A percentile compares a stretch with the other conserved stretches of the same genome.
Evolutionary conservation across 2,113 vertebrate genomes (phyloP).

Genomic region (Scophthalmus maximus): DNA sequence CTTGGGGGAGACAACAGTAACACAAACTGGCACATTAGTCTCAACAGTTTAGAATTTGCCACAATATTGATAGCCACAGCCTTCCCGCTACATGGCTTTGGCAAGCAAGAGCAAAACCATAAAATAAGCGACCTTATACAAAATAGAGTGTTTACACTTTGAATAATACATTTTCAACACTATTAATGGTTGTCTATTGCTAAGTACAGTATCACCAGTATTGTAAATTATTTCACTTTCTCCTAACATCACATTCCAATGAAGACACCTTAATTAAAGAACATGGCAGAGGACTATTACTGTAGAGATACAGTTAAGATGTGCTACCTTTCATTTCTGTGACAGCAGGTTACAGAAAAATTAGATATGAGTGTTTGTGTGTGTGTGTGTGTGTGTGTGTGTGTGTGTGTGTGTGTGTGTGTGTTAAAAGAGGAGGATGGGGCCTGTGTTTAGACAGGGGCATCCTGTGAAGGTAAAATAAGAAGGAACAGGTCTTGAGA

Average conservation of each 20-base stretch:
- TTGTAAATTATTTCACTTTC: not conserved
- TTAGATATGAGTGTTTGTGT: slow-evolving; percentile 35
- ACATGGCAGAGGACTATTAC: not conserved
- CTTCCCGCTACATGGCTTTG: slow-evolving; percentile 30
- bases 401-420: slow-evolving; percentile 39
- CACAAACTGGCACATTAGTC: slow-evolving; percentile 74
- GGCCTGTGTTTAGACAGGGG: slow-evolving; percentile 70
- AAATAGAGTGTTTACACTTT: slow-evolving; percentile 12
- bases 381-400: slow-evolving; percentile 40
- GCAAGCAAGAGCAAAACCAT: slow-evolving; percentile 15
- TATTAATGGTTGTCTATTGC: not conserved
- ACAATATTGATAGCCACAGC: slow-evolving; percentile 55
- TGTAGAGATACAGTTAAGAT: slow-evolving; percentile 31
- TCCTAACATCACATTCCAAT: not conserved
- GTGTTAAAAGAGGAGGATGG: slow-evolving; percentile 42
- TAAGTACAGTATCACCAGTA: not conserved
- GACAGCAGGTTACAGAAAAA: slow-evolving; percentile 57
- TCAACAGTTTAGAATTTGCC: slow-evolving; percentile 70
- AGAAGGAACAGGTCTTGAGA: slow-evolving; percentile 43
- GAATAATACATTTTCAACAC: not conserved
- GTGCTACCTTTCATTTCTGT: slow-evolving; percentile 10
- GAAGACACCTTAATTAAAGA: not conserved
- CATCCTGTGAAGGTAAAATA: slow-evolving; percentile 67
- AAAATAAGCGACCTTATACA: slow-evolving; percentile 21
- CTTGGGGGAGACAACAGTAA: slow-evolving; percentile 64